Conservation (phyloP, 2,797 vertebrate genomes). For the Malurus splendens region DNA sequence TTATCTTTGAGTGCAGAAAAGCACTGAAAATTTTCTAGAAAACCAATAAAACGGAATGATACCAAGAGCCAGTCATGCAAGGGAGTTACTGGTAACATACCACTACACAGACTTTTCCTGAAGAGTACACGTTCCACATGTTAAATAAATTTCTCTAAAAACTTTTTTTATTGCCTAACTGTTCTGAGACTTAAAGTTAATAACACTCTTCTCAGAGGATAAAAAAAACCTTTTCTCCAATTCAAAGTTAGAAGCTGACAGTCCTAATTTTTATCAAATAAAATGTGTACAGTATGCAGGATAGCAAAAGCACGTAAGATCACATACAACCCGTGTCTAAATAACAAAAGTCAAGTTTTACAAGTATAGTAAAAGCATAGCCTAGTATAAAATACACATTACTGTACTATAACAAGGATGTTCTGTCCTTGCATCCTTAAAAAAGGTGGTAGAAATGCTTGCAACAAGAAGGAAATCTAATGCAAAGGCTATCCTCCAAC, state of each 20-base stretch:
- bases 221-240: neutral
- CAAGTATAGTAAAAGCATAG: neutral
- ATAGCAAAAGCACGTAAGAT: neutral
- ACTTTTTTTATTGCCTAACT: neutral
- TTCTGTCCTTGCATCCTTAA: neutral
- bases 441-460: neutral
- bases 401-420: neutral
- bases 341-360: neutral
- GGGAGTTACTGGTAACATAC: neutral
- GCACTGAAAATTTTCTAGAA: neutral
- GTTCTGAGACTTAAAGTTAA: neutral
- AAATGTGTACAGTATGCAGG: accelerated
- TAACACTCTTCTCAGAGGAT: neutral
- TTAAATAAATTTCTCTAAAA: neutral
- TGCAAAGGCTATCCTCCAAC: neutral
- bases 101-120: neutral
- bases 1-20: neutral
- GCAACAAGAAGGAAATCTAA: neutral
- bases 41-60: neutral
- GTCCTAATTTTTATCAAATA: neutral
- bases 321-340: neutral
- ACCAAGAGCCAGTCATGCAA: neutral
- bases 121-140: neutral
- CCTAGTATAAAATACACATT: neutral
- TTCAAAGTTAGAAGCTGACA: neutral